Evolutionary conservation across 1,140 invertebrate species (phyloP), one percentile per base, ranked within the genome.

Genomic region (Aporrectodea caliginosa): DNA sequence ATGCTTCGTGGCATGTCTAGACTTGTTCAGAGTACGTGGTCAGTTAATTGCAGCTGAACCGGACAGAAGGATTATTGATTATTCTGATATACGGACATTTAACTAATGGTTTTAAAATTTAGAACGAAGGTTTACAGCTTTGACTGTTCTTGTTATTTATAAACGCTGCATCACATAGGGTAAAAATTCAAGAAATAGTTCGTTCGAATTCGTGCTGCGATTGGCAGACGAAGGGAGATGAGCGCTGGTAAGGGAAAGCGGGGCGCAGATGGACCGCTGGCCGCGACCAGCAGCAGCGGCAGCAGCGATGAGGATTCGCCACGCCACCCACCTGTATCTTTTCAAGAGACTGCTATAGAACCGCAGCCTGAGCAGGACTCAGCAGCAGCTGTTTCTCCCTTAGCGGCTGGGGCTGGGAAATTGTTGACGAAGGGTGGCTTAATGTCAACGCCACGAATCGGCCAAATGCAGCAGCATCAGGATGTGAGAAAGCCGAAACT

Each of bases 231-330:
- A 27, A 72, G 6, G 14, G 27, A 12, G 14, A 32, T 29, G 70
- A 32, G n/a, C 70, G n/a, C 70, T 71, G 78, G 71, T 33, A 29
- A 75, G 34, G 84, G 85, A 27, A 87, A 87, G 79, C 79, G 85
- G n/a, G 84, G 84, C 1, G 83, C 86, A 22, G 82, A 85, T 6
- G 84, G 83, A 30, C 86, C 85, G 0, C 43, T 87, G 16, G 83
- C 81, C 1, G 84, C 84, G 12, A 83, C 85, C 1, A 85, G 83
- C 35, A 73, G 74, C 69, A 81, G 78, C 75, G n/a, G n/a, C n/a
- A n/a, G n/a, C n/a, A 81, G 82, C 75, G 86, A 87, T 70, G 78
- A 79, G 30, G 78, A 79, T 22, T 58, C 43, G 43, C 43, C 43
- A 22, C 43, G 43, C 6, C 22, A 58, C 43, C 43, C 6, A 12